phyloP scores from a whole-genome alignment of 2,888 invertebrate genomes.

The Andricus quercusramuli region DNA sequence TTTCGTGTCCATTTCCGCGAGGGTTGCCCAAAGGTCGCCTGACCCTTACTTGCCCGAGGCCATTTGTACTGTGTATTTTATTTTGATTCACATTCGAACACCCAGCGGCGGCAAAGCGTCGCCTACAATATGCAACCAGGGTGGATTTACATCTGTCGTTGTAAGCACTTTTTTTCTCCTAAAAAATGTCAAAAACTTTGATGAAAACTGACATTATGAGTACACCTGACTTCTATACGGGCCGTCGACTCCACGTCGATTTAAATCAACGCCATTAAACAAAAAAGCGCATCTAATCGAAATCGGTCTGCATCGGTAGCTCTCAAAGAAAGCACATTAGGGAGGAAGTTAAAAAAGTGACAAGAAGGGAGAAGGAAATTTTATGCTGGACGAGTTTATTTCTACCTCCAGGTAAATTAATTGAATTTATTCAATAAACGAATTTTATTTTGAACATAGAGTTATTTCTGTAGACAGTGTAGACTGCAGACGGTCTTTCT shows the following conservation, averaged over 20 bases:
- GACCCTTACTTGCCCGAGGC: constrained; percentile 37
- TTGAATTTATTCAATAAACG: background rate
- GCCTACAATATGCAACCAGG: constrained; percentile 44
- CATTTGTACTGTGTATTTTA: background rate
- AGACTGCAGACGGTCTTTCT: background rate
- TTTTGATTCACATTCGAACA: constrained; percentile 12
- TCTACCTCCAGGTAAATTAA: background rate
- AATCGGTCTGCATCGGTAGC: constrained; percentile 10
- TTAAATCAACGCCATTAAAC: constrained; percentile 44
- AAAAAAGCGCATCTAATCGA: constrained; percentile 41
- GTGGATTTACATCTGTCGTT: constrained; percentile 52
- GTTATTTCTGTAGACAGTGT: background rate
- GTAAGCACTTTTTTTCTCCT: background rate
- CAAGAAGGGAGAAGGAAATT: background rate
- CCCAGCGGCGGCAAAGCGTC: constrained; percentile 42
- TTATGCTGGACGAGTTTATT: background rate
- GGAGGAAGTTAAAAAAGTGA: constrained; percentile 7
- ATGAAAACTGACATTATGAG: constrained; percentile 43
- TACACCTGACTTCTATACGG: constrained; percentile 45
- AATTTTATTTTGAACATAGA: background rate
- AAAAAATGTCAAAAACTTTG: constrained; percentile 21
- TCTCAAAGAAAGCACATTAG: background rate
- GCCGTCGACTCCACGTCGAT: constrained; percentile 43
- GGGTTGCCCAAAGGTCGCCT: background rate
- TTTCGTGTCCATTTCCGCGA: constrained; percentile 2